Base-by-base conservation (phyloP, 2,797 vertebrate species). In the Meriones psammophilus region DNA sequence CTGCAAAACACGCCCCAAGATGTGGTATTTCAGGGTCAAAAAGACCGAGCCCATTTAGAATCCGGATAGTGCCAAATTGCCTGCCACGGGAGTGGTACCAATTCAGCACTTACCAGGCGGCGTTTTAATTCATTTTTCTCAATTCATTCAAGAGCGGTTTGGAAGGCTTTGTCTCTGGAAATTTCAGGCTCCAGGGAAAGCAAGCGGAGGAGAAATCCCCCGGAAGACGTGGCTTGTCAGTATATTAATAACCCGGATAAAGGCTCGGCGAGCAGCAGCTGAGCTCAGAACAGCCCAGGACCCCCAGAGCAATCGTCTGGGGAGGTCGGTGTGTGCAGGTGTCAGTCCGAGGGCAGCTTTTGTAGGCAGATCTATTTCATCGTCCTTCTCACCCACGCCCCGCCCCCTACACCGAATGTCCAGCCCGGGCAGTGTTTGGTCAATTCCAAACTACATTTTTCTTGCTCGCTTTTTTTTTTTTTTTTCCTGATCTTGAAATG, bases 111-210 rank as follows among this genome's bases (percentile, higher is more conserved):
- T 36, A 87, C 58, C 81, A 76, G 46, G 58, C 92, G 92, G 54
- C 28, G 2, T 56, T 94, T 92, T 78, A 87, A 96, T 92, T 90
- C 74, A n/a, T 94, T 95, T 95, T 68, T 94, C 50, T 96, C 60
- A 58, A 4, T 94, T 95, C 96, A 96, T 88, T 97, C 87, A 94
- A 93, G 93, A 94, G 68, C 39, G 42, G 33, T 60, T 96, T 58
- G 85, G 95, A 96, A 88, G 77, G 24, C 77, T 91, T 93, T 94
- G 89, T 97, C 86, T 86, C 79, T 89, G 91, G 92, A 97, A 95
- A 95, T 77, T 92, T 95, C 89, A 96, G 79, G 84, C 92, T 94
- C 85, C 30, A 33, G 79, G 89, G 88, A 86, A 95, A 83, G 68
- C 69, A 77, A 76, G 89, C 24, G 94, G 90, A 91, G 91, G 83